Evolutionary conservation across 2,797 vertebrate genomes (phyloP), one percentile per base, ranked within the genome.

Genomic region (Lemur catta): DNA sequence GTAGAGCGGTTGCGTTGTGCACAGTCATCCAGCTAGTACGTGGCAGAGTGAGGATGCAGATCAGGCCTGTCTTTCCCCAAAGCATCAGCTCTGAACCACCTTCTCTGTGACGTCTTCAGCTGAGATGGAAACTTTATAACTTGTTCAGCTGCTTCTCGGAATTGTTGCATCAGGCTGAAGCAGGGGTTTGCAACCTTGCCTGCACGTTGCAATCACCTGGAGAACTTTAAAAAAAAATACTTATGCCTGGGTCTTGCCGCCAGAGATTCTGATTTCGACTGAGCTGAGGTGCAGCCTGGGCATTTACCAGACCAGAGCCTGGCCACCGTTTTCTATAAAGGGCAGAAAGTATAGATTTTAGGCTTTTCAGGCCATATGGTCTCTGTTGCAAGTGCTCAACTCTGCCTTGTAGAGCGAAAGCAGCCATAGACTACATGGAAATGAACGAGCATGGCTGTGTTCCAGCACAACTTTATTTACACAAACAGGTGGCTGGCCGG

Each of bases 401-500:
- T 94, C 78, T 79, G 46, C 63, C 15, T 61, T 84, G 4, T 50
- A 41, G 63, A 91, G 61, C 48, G 7, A 86, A 87, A 76, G n/a
- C 59, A 67, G 81, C 65, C 28, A 2, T 28, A 33, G 71, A 74
- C 33, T 72, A 22, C 15, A 3, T 4, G 12, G 79, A 63, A 88
- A 76, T 67, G 65, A 61, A 74, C 22, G 84, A 71, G 24, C 46
- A 7, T 41, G 84, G 26, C 89, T 46, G 9, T 22, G 30, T 84
- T 93, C 67, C 76, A 81, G n/a, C 71, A 84, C 84, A 96, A 94
- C 65, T 94, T 96, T 71, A 81, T 84, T 93, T 91, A 84, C 8
- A 69, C 28, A 89, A 93, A 22, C 63, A 87, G 30, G 20, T 86
- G 57, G 67, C 91, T 74, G 75, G 78, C 50, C 17, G 4, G 50